Base-by-base conservation (phyloP, 2,113 vertebrate species). In the Telmatochromis sp. region DNA sequence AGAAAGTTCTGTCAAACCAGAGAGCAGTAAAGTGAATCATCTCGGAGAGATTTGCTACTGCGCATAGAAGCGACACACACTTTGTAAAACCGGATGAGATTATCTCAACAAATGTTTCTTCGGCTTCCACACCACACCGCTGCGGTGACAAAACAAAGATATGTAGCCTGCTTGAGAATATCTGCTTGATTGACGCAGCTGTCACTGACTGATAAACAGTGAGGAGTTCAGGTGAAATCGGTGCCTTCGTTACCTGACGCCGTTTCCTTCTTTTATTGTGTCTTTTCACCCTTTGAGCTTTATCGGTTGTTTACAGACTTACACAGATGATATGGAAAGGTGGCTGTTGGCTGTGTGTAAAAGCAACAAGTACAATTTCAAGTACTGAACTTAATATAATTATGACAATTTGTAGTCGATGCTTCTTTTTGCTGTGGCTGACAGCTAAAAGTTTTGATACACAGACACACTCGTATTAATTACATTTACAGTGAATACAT, bases 1-100 rank as follows among this genome's bases (percentile, higher is more conserved):
- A 78, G 65, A 85, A 65, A 90, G 75, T 68, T 82, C 83, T 80
- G 65, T 90, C 83, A 90, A 60, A 84, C 53, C 23, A 19, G 57
- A 65, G 33, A 37, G 19, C 19, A 70, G 45, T 23, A 65, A 19
- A 84, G 35, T 75, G 82, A 84, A 94, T 86, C 53, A 86, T 73
- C 78, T 19, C 33, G 8, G 19, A 85, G 70, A 84, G 14, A 63
- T 54, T 6, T 4, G 3, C 5, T 4, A 51, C 51, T 63, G 37
- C 35, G 40, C 14, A 23, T 19, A 65, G 37, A 85, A n/a, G 40
- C 9, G 6, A 23, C 23, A 68, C 19, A 57, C 31, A 80, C 21
- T 37, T 83, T 10, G 45, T 58, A 37, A 54, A 37, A 87, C 6
- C 7, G 80, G 45, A 8, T 49, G 17, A 49, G 37, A 79, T 70